Evolutionary conservation across 1,140 invertebrate genomes (phyloP).

Genomic region (Trialeurodes vaporariorum): DNA sequence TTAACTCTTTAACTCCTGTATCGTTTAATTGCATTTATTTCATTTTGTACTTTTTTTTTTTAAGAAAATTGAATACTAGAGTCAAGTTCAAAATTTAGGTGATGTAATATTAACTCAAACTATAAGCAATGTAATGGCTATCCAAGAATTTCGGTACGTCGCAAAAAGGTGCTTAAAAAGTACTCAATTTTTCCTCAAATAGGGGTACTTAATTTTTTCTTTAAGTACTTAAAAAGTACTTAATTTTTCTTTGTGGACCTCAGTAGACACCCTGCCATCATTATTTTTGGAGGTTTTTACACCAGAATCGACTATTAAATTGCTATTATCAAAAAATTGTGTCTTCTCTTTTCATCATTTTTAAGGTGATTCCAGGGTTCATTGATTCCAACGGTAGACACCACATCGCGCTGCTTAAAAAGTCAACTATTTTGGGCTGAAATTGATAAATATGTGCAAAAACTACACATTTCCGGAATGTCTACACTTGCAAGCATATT

Average conservation of each 20-base stretch:
- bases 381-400: too few species aligned
- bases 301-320: too few species aligned
- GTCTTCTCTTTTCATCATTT: too few species aligned
- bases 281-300: too few species aligned
- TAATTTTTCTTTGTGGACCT: background rate
- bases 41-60: background rate
- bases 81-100: background rate
- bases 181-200: background rate
- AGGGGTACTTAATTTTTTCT: background rate
- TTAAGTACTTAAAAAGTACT: too few species aligned
- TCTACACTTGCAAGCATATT: too few species aligned
- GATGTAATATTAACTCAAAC: constrained; percentile 1
- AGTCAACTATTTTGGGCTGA: too few species aligned
- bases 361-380: too few species aligned
- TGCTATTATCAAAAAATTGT: too few species aligned
- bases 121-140: background rate
- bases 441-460: too few species aligned
- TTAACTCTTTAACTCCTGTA: background rate
- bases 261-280: background rate
- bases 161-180: background rate
- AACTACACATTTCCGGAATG: too few species aligned
- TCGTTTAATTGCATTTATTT: background rate
- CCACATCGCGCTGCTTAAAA: too few species aligned
- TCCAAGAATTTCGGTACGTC: background rate
- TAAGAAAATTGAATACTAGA: background rate